Percentiles rank a stretch among this genome's conserved stretches.
Evolutionary conservation across 2,797 vertebrate genomes (phyloP).

Genomic region (Sphaeramia orbicularis): DNA sequence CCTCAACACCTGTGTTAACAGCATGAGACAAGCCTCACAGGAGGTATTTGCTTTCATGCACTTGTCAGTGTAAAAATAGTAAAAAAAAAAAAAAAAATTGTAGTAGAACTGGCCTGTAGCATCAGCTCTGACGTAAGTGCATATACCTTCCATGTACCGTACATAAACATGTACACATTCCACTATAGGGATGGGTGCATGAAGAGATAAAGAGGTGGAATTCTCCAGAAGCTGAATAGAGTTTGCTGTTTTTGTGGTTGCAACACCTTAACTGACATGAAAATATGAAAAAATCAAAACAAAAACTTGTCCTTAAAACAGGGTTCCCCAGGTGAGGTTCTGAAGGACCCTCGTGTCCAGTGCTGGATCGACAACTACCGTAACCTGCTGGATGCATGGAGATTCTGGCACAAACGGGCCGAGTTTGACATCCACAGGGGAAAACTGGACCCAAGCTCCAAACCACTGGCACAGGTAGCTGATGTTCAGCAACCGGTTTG

Average conservation of each 20-base stretch:
- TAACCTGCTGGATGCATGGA: constrained; percentile 97
- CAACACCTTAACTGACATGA: not conserved
- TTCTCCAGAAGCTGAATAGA: not conserved
- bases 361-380: constrained; percentile 99
- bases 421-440: constrained; percentile 99
- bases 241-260: not conserved
- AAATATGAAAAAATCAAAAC: not conserved
- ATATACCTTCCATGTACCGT: not conserved
- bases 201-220: not conserved
- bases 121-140: not conserved
- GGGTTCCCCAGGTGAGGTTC: constrained; percentile 93
- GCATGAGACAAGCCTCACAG: not conserved
- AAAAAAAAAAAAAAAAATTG: constrained; percentile 19
- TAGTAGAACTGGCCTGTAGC: constrained; percentile 29
- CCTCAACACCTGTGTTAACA: not conserved
- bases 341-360: constrained; percentile 97
- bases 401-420: constrained; percentile 99
- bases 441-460: constrained; percentile 97
- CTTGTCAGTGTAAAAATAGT: constrained; percentile 5
- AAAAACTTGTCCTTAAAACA: constrained; percentile 46
- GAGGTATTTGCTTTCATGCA: constrained; percentile 4
- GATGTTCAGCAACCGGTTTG: not conserved
- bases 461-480: constrained; percentile 94
- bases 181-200: constrained; percentile 5
- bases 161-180: not conserved